Percentiles rank a stretch among this genome's conserved stretches.
These are phyloP conservation scores for Parapsyche elsis DNA, from an alignment of 1,140 invertebrate genomes.

Conservation along the genomic window DNA sequence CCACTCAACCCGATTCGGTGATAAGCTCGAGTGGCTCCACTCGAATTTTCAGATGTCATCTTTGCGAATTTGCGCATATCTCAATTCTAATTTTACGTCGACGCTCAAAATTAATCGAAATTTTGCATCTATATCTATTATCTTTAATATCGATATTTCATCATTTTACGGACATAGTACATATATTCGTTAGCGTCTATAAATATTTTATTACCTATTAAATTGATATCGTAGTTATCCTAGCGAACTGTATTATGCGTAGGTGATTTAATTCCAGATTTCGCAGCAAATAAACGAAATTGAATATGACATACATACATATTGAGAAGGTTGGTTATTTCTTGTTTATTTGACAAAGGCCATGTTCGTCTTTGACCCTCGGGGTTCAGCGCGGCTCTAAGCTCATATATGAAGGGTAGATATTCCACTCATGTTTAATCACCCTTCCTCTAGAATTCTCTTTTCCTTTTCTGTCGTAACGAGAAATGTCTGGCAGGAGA, in stretches of 20 bases:
- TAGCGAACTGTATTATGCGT: background rate
- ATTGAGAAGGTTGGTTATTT: slow-evolving; percentile 12
- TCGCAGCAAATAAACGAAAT: background rate
- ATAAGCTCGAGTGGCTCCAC: background rate
- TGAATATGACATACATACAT: slow-evolving; percentile 14
- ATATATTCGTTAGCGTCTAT: background rate
- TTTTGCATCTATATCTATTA: no score
- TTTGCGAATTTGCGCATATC: background rate
- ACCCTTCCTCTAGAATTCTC: slow-evolving; percentile 23
- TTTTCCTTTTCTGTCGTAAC: slow-evolving; percentile 3
- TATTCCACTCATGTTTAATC: slow-evolving; percentile 39
- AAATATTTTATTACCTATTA: no score
- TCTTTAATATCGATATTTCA: no score
- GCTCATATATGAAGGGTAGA: slow-evolving; percentile 17
- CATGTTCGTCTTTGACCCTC: slow-evolving; percentile 14
- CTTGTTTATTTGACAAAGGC: slow-evolving; percentile 8
- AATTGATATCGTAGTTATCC: no score
- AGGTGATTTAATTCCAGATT: background rate
- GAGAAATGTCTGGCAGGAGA: background rate
- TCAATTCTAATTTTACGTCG: background rate
- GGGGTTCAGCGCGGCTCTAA: background rate
- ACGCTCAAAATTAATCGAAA: no score
- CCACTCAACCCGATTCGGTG: background rate
- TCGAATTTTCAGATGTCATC: background rate
- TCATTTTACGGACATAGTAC: no score